Evolutionary conservation across 2,888 invertebrate genomes (phyloP), one percentile per base, ranked within the genome.

Genomic region (Leptarthrus brevirostris): DNA sequence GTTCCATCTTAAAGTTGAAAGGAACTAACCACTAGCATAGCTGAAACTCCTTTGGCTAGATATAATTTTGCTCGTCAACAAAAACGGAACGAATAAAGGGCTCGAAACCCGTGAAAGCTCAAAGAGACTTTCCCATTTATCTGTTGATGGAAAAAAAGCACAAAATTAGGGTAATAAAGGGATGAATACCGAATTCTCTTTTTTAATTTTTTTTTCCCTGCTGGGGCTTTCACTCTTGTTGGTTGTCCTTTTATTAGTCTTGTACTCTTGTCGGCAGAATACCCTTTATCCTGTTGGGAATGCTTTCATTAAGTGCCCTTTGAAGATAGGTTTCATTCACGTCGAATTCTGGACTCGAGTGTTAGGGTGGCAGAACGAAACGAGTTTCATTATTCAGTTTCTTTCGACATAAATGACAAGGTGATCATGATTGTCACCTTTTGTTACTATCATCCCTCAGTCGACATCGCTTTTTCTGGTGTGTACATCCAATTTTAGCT

Each of bases 381-480:
- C 24, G 66, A 49, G 20, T 49, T 47, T 66, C 14, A 66, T 66
- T 66, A 66, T 66, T 66, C 66, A 66, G 66, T 14, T 20, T 26
- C 30, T 66, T 66, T 47, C 14, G 4, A 4, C 8, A 18, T 47
- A 26, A 66, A 47, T 66, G 26, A 66, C 47, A 47, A 66, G 49
- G 66, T 66, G 66, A 66, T 66, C 66, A 66, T 47, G 66, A 66
- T 49, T 66, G 66, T 47, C 66, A 66, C 66, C 66, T 66, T 53
- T 66, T 47, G 34, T 47, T 24, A 18, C 30, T 18, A 6, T 44
- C n/a, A 4, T 30, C 61, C n/a, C 61, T 36, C 40, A 1, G 20
- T 12, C 12, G 2, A 22, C 24, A n/a, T 1, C 54, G n/a, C n/a
- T 10, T 3, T 14, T n/a, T 18, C 14, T 6, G 22, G 18, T 47